Percentiles rank a stretch among this genome's conserved stretches.
Evolutionary conservation across 2,113 vertebrate species (phyloP).

Genomic region (Ploceus nigricollis): DNA sequence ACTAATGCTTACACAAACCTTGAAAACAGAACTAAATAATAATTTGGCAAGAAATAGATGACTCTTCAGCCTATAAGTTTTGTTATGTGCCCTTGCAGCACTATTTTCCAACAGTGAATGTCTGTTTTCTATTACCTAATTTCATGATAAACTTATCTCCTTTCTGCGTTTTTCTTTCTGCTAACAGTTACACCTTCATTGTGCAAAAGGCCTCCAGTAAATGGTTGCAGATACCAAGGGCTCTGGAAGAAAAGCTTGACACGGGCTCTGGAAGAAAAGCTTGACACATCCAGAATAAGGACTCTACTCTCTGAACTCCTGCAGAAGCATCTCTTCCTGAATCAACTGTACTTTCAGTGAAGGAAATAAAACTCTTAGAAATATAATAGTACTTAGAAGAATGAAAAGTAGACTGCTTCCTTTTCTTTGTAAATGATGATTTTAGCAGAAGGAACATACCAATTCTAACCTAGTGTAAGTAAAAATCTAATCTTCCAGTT

Average conservation of each 20-base stretch:
- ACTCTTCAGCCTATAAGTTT: not conserved
- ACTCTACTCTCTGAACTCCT: not conserved
- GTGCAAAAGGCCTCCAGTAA: not conserved
- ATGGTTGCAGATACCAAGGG: not conserved
- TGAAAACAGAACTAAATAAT: not conserved
- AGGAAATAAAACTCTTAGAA: not conserved
- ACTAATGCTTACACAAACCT: not conserved
- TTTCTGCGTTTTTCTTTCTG: not conserved
- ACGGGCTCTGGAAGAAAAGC: not conserved
- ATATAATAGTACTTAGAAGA: not conserved
- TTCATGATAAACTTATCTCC: not conserved
- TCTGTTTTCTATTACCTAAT: not conserved
- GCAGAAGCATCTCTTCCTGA: not conserved
- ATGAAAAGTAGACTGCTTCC: not conserved
- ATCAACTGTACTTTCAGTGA: not conserved
- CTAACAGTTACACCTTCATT: not conserved
- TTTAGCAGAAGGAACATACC: not conserved
- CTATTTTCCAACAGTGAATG: not conserved
- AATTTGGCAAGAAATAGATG: not conserved
- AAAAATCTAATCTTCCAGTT: not conserved
- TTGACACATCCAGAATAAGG: not conserved
- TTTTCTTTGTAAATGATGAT: not conserved
- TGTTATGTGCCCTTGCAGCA: not conserved
- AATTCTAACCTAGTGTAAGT: not conserved
- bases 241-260: not conserved